These are phyloP conservation scores for Reticulitermes lucifugus DNA, from an alignment of 2,888 invertebrate species.

Conservation along the genomic window DNA sequence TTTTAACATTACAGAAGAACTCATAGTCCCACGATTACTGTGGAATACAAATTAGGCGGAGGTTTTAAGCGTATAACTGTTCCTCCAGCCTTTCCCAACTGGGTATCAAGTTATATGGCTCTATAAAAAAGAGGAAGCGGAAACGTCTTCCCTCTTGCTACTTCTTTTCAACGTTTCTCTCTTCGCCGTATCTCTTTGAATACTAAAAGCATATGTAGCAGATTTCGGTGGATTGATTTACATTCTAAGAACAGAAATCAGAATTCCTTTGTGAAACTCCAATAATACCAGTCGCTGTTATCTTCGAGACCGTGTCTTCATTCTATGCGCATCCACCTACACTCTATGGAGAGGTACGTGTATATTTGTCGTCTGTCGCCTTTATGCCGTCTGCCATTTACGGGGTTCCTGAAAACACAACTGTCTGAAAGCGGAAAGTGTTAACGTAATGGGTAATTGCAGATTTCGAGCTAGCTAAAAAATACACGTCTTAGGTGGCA, in stretches of 20 bases:
- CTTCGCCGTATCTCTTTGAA: not conserved
- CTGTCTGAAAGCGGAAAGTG: too few relatives aligned
- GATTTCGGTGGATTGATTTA: not conserved
- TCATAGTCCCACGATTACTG: not conserved
- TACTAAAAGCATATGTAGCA: not conserved
- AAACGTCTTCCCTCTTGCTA: not conserved
- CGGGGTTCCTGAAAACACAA: too few relatives aligned
- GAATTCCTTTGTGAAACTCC: not conserved
- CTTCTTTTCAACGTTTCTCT: not conserved
- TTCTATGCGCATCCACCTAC: not conserved
- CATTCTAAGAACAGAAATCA: conserved; percentile 2
- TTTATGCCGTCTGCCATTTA: too few relatives aligned
- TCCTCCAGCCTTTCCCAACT: not conserved
- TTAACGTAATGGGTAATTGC: too few relatives aligned
- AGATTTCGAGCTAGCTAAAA: too few relatives aligned
- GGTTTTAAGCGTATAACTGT: not conserved
- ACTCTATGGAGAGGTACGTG: too few relatives aligned
- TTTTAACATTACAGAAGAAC: too few relatives aligned
- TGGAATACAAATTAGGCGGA: not conserved
- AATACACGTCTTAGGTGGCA: too few relatives aligned
- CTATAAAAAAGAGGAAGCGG: not conserved
- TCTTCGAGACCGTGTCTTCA: not conserved
- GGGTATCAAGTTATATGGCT: not conserved
- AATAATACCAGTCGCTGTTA: not conserved
- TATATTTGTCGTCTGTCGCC: too few relatives aligned